phyloP scores from a whole-genome alignment of 1,140 invertebrate genomes.

The Tetramorium parvispinum region DNA sequence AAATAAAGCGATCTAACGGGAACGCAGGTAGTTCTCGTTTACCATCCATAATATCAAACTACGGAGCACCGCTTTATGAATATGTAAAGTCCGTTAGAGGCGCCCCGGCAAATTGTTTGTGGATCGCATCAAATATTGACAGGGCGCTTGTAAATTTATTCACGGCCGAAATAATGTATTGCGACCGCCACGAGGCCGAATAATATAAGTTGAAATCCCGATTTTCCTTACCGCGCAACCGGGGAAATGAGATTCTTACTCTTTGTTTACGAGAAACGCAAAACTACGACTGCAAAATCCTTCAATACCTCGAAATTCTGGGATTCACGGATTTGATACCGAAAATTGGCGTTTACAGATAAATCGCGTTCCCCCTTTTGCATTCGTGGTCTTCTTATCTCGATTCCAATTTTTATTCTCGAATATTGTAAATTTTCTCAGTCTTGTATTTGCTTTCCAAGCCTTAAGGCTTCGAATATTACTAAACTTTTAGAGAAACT shows the following conservation, averaged over 20 bases:
- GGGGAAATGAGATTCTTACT: slow-evolving; percentile 18
- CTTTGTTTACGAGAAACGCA: slow-evolving; percentile 19
- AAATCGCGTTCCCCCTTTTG: neutral
- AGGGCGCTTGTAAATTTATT: slow-evolving; percentile 75
- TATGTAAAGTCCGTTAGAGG: slow-evolving; percentile 79
- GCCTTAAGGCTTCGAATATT: neutral
- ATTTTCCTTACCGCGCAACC: slow-evolving; percentile 22
- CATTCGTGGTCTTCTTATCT: neutral
- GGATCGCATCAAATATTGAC: slow-evolving; percentile 79
- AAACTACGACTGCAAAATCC: slow-evolving; percentile 12
- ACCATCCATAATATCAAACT: slow-evolving; percentile 69
- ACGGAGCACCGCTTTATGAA: slow-evolving; percentile 75
- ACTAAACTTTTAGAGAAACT: neutral
- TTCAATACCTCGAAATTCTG: slow-evolving; percentile 4
- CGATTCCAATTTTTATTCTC: slow-evolving; percentile 26
- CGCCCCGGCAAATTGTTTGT: slow-evolving; percentile 75
- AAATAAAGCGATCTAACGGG: slow-evolving; percentile 66
- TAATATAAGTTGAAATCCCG: slow-evolving; percentile 29
- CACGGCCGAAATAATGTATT: slow-evolving; percentile 74
- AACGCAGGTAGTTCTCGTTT: slow-evolving; percentile 58
- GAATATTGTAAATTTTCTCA: slow-evolving; percentile 4
- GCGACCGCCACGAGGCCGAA: slow-evolving; percentile 56
- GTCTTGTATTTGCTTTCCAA: neutral
- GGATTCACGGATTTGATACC: slow-evolving; percentile 9
- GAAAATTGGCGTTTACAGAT: slow-evolving; percentile 10